phyloP scores from a whole-genome alignment of 2,797 vertebrate species.

The Menidia menidia region DNA sequence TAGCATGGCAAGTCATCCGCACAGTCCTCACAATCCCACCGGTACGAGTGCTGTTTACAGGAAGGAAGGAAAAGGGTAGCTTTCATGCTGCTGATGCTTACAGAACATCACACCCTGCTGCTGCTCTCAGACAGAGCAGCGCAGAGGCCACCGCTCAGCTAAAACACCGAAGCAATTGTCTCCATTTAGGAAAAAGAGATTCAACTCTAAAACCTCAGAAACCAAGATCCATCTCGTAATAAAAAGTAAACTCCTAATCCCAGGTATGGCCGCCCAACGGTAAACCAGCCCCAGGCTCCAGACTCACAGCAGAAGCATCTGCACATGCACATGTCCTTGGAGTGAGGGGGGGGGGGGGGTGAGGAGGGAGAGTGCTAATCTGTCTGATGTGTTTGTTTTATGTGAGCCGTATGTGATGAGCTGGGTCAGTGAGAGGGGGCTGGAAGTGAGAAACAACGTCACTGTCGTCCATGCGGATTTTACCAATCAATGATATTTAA shows the following conservation, averaged over 20 bases:
- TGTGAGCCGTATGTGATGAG: slow-evolving; percentile 43
- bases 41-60: slow-evolving; percentile 42
- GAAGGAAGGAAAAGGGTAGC: slow-evolving; percentile 44
- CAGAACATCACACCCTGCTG: slow-evolving; percentile 41
- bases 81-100: slow-evolving; percentile 56
- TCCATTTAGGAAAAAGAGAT: slow-evolving; percentile 31
- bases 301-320: slow-evolving; percentile 68
- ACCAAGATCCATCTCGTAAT: slow-evolving; percentile 11
- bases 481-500: slow-evolving; percentile 3
- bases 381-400: slow-evolving; percentile 49
- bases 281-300: slow-evolving; percentile 77
- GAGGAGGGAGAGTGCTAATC: slow-evolving; percentile 39
- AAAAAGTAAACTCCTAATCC: slow-evolving; percentile 27
- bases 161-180: slow-evolving; percentile 37
- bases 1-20: slow-evolving; percentile 49
- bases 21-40: slow-evolving; percentile 9
- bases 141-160: slow-evolving; percentile 16
- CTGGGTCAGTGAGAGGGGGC: slow-evolving; percentile 20
- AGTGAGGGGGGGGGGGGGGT: slow-evolving; percentile 29
- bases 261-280: slow-evolving; percentile 24
- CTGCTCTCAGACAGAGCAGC: slow-evolving; percentile 30
- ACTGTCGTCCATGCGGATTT: neutral
- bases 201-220: slow-evolving; percentile 26
- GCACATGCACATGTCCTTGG: slow-evolving; percentile 39
- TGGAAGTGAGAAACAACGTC: slow-evolving; percentile 14